These are phyloP conservation scores for Leptopilina syphax DNA, from an alignment of 2,888 invertebrate species.

Conservation along the genomic window DNA sequence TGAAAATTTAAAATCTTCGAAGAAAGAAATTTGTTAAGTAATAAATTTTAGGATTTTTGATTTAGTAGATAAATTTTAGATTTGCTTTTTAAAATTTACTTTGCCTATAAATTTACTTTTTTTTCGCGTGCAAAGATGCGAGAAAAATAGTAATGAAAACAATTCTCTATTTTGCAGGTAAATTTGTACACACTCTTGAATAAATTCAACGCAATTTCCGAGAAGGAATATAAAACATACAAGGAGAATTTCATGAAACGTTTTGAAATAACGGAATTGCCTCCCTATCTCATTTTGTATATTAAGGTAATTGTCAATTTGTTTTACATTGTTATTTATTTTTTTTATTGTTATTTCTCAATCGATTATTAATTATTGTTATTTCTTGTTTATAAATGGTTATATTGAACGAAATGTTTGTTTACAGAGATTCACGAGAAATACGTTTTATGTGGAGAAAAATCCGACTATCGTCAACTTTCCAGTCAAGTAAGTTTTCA, in stretches of 20 bases:
- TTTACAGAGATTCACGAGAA: slow-evolving; percentile 94
- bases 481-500: slow-evolving; percentile 92
- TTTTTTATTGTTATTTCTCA: neutral
- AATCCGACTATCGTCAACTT: slow-evolving; percentile 99
- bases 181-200: slow-evolving; percentile 95
- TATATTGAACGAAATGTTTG: neutral
- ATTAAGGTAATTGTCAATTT: slow-evolving; percentile 82
- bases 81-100: no score
- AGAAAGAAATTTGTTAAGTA: no score
- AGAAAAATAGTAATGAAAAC: neutral
- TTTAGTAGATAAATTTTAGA: no score
- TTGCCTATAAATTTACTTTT: no score
- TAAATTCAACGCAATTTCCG: slow-evolving; percentile 96
- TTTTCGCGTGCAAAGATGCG: no score
- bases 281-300: slow-evolving; percentile 96
- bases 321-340: no score
- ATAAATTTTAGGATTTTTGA: no score
- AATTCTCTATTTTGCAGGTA: slow-evolving; percentile 80
- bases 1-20: neutral
- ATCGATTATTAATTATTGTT: neutral
- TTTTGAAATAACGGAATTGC: slow-evolving; percentile 95
- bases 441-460: slow-evolving; percentile 99
- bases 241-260: slow-evolving; percentile 98
- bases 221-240: slow-evolving; percentile 99
- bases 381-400: neutral